Evolutionary conservation across 2,888 invertebrate genomes (phyloP).

Genomic region (Drosophila basisetae): DNA sequence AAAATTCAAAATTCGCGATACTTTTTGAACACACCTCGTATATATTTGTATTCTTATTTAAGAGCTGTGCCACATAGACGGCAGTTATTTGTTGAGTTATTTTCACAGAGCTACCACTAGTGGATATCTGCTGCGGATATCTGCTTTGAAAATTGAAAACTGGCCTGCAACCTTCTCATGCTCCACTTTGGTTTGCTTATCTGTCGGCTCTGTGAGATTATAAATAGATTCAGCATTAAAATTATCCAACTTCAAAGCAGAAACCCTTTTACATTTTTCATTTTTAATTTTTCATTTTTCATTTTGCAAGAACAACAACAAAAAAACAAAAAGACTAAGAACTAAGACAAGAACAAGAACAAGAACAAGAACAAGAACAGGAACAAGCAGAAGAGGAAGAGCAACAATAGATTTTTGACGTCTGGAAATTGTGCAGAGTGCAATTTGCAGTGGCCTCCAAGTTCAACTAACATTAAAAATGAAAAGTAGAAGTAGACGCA

Average conservation of each 20-base stretch:
- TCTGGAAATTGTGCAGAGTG: conserved; percentile 64
- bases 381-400: conserved; percentile 5
- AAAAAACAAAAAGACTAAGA: not conserved
- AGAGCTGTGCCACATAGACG: not conserved
- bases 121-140: no score
- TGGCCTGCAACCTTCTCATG: conserved; percentile 33
- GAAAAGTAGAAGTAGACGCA: conserved; percentile 17
- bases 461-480: conserved; percentile 75
- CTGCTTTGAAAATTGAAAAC: not conserved
- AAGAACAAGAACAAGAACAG: not conserved
- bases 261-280: not conserved
- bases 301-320: conserved; percentile 1
- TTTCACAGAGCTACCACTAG: not conserved
- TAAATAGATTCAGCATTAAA: conserved; percentile 27
- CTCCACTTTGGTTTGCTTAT: conserved; percentile 55
- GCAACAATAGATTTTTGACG: conserved; percentile 58
- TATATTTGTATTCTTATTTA: not conserved
- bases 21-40: no score
- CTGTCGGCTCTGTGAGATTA: conserved; percentile 37
- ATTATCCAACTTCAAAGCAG: conserved; percentile 24
- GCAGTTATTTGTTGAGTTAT: not conserved
- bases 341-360: conserved; percentile 2
- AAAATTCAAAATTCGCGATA: no score
- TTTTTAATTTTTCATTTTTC: not conserved
- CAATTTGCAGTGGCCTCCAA: conserved; percentile 78